A percentile compares a stretch with the other conserved stretches of the same genome.
Conservation (phyloP, 2,797 vertebrate species). For the Apodemus agrarius region DNA sequence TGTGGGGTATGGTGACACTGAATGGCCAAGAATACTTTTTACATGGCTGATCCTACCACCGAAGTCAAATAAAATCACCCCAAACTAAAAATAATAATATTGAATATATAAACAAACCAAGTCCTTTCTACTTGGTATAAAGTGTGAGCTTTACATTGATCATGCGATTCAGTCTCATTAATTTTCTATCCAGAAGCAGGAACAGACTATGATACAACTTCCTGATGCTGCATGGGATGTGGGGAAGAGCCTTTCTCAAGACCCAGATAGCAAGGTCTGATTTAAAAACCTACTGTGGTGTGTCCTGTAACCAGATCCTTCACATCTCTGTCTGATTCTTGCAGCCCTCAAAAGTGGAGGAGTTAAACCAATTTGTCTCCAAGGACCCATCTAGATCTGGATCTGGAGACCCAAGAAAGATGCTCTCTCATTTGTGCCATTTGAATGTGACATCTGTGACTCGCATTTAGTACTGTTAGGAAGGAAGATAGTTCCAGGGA, state of each 20-base stretch:
- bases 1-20: not conserved
- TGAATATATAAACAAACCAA: not conserved
- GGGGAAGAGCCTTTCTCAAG: not conserved
- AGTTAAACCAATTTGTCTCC: not conserved
- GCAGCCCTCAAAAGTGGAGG: not conserved
- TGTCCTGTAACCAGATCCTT: not conserved
- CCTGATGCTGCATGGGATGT: not conserved
- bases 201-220: not conserved
- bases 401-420: not conserved
- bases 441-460: not conserved
- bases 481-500: not conserved
- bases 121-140: not conserved
- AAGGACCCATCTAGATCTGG: not conserved
- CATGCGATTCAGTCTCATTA: not conserved
- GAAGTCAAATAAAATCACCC: not conserved
- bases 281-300: not conserved
- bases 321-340: not conserved
- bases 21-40: constrained; percentile 18
- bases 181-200: not conserved
- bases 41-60: not conserved
- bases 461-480: not conserved
- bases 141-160: not conserved
- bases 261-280: not conserved
- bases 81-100: not conserved
- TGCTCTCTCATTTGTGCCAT: not conserved